Conservation (phyloP, 1,140 invertebrate genomes). For the Aphelenchoides fujianensis region DNA sequence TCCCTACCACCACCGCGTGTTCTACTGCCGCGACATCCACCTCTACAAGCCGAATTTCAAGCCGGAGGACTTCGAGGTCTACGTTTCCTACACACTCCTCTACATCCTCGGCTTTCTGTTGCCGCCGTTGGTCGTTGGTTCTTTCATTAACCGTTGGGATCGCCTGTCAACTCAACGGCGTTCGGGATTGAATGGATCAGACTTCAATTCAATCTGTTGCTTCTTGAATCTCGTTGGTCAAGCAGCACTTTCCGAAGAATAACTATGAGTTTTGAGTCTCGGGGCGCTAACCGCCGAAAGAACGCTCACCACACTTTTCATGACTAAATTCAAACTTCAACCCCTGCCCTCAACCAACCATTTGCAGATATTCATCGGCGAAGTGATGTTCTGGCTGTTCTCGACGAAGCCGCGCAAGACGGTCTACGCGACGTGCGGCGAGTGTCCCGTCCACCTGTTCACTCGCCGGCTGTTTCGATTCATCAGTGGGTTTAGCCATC, state of each 20-base stretch:
- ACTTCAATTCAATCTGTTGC: too few relatives aligned
- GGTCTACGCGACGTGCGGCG: constrained; percentile 54
- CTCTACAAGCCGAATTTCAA: constrained; percentile 61
- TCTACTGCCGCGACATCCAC: constrained; percentile 60
- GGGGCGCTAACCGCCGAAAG: too few relatives aligned
- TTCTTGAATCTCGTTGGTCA: too few relatives aligned
- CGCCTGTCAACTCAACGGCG: too few relatives aligned
- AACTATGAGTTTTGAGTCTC: too few relatives aligned
- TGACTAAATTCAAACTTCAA: too few relatives aligned
- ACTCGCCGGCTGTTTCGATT: constrained; percentile 58
- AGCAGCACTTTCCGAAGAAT: background rate
- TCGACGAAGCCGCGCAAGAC: constrained; percentile 61
- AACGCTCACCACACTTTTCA: too few relatives aligned
- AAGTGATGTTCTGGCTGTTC: constrained; percentile 62
- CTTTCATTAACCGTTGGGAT: too few relatives aligned
- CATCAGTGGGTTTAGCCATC: constrained; percentile 45
- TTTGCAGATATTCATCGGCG: constrained; percentile 60
- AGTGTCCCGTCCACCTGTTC: constrained; percentile 60
- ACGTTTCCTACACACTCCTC: constrained; percentile 56
- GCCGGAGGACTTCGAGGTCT: constrained; percentile 62
- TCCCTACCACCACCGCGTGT: constrained; percentile 51
- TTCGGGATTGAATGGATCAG: too few relatives aligned
- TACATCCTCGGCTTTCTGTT: constrained; percentile 56
- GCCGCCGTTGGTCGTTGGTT: constrained; percentile 59
- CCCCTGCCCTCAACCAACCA: too few relatives aligned